These are phyloP conservation scores for Procambarus virginalis DNA, from an alignment of 1,140 invertebrate genomes.

Conservation along the genomic window DNA sequence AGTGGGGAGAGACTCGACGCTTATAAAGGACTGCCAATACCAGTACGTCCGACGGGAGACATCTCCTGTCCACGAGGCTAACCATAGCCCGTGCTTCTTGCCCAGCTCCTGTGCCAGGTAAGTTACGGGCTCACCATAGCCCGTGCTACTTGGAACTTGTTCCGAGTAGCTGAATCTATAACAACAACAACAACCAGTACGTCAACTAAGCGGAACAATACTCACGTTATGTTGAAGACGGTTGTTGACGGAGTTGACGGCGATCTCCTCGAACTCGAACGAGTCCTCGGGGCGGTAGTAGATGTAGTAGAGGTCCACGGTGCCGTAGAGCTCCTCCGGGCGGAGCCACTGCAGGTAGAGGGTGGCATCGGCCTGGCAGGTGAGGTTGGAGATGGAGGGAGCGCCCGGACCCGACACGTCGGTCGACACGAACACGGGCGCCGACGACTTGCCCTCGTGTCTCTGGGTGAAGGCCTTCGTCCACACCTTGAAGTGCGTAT, in stretches of 20 bases:
- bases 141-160: no score
- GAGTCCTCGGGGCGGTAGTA: conserved; percentile 63
- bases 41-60: no score
- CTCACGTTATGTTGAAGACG: conserved; percentile 67
- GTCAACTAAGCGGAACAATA: neutral
- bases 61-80: no score
- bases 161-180: no score
- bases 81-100: no score
- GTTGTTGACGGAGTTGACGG: conserved; percentile 65
- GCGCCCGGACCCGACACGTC: conserved; percentile 87
- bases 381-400: conserved; percentile 86
- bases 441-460: conserved; percentile 84
- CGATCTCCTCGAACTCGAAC: conserved; percentile 66
- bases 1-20: no score
- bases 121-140: no score
- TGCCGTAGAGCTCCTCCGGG: conserved; percentile 80
- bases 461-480: conserved; percentile 85
- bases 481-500: conserved; percentile 89
- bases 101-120: no score
- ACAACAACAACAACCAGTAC: no score
- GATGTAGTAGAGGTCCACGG: conserved; percentile 70
- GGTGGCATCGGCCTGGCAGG: conserved; percentile 84
- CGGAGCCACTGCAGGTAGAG: conserved; percentile 87
- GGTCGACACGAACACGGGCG: conserved; percentile 82
- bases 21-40: no score